A percentile compares a stretch with the other conserved stretches of the same genome.
Conservation (phyloP, 1,140 invertebrate genomes). For the Drosophila nigromelanica region DNA sequence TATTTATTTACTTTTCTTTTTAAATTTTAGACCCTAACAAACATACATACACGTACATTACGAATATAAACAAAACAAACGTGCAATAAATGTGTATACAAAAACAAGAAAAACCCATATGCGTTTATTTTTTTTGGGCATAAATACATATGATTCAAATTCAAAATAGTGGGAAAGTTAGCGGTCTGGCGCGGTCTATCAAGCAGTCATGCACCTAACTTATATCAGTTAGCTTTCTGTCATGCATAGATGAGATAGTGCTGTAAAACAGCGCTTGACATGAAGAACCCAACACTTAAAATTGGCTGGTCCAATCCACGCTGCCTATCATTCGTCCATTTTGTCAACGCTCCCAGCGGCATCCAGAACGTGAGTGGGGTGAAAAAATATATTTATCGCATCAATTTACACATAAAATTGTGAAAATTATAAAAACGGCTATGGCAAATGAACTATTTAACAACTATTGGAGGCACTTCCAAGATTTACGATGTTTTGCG, state of each 20-base stretch:
- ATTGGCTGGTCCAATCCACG: background rate
- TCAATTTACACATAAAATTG: background rate
- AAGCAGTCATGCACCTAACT: background rate
- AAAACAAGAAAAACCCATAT: conserved; percentile 37
- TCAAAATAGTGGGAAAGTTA: conserved; percentile 28
- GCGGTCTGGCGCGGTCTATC: background rate
- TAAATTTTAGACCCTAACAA: too few species aligned
- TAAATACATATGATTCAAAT: background rate
- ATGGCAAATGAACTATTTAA: too few species aligned
- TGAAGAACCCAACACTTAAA: background rate
- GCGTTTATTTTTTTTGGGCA: background rate
- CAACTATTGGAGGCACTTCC: too few species aligned
- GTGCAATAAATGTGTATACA: conserved; percentile 82
- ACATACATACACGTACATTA: conserved; percentile 74
- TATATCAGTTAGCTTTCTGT: conserved; percentile 1
- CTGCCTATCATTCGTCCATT: conserved; percentile 78
- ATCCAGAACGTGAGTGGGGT: conserved; percentile 88
- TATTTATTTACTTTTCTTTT: too few species aligned
- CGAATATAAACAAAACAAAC: conserved; percentile 73
- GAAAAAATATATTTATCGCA: background rate
- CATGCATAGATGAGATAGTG: background rate
- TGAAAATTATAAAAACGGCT: background rate
- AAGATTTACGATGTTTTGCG: background rate
- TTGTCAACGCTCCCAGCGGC: conserved; percentile 88
- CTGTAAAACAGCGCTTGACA: background rate